Evolutionary conservation across 1,140 invertebrate species (phyloP), one percentile per base, ranked within the genome.

Genomic region (Dreissena polymorpha): DNA sequence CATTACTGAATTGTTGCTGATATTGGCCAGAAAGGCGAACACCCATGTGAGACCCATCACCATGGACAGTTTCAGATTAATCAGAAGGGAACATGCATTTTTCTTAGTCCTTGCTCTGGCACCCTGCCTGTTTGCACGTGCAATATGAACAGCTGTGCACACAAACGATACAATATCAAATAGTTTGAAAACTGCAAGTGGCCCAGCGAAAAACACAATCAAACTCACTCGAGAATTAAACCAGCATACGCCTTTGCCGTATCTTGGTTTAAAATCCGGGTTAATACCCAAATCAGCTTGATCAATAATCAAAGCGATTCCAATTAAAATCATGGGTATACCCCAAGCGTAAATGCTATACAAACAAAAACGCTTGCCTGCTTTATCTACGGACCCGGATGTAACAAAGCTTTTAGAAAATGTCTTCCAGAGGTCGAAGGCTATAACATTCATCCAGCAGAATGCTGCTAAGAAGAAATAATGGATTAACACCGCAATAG

Each of bases 351-450:
- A 94, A 0, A 93, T 50, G 8, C 39, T 39, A 39, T 39, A 39
- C 39, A 39, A 39, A 39, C 39, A 8, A 39, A 39, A 39, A 39
- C 39, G 39, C 39, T 5, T 39, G 39, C 23, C 57, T 18, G 77
- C 70, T 39, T 76, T 80, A 18, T 55, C 64, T 0, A 64, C 51
- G 18, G 55, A 60, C 7, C 75, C 90, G 5, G 69, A 84, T 63
- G 71, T 68, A 53, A 85, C 71, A 51, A 82, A 85, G 21, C 50
- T 63, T 55, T 83, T 76, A 8, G 87, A 80, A 89, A 94, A 94
- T 6, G 97, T 98, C 29, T 93, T 90, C 91, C 93, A 95, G 8
- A 95, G 93, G 85, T 95, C 94, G 87, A 94, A 94, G 0, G 94
- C 93, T 86, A 95, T 93, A 0, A 93, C 91, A 60, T 93, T 93